Base-by-base conservation (phyloP, 2,888 invertebrate species). In the Rhodophaea formosa region DNA sequence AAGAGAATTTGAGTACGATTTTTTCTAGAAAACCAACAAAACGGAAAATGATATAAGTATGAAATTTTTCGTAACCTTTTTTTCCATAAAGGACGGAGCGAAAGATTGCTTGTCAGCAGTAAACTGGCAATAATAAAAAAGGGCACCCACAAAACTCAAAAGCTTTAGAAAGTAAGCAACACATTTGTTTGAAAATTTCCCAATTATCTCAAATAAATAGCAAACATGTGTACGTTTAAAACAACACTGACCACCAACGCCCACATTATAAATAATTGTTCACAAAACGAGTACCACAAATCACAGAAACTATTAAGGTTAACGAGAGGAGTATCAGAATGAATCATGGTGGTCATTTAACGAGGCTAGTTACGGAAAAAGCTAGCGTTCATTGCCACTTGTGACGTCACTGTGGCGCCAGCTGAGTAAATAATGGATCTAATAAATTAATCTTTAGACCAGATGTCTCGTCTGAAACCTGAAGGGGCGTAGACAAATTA, bases 381-480 rank as follows among this genome's bases (percentile, higher is more conserved):
- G 62, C 65, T 68, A 59, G 61, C 61, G 69, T 68, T 68, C 72
- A 65, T 68, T 69, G 74, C 67, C 67, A 65, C 61, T 69, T 65
- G 65, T 79, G 77, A 77, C 75, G 73, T 76, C 75, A 77, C 58
- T 10, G 49, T 59, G 53, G 59, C 59, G 70, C 66, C 69, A 55
- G 56, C 56, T 52, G 59, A 77, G 43, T 56, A 70, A 82, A 72
- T 80, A 83, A 83, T 81, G 69, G 68, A 61, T 54, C 58, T 67
- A 60, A 83, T 84, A 81, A 81, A 83, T 84, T 79, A 76, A 68
- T 65, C 69, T 58, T 65, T 66, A 70, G 75, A 78, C 82, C 79
- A 80, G 73, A 78, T 80, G 75, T 74, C 76, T 75, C 62, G 62
- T 64, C 64, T 59, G 56, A 69, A 66, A 72, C 69, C 72, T 73